A percentile compares a stretch with the other conserved stretches of the same genome.
phyloP scores from a whole-genome alignment of 92 coral and sea anemone species.

The Isaurus tuberculatus region DNA sequence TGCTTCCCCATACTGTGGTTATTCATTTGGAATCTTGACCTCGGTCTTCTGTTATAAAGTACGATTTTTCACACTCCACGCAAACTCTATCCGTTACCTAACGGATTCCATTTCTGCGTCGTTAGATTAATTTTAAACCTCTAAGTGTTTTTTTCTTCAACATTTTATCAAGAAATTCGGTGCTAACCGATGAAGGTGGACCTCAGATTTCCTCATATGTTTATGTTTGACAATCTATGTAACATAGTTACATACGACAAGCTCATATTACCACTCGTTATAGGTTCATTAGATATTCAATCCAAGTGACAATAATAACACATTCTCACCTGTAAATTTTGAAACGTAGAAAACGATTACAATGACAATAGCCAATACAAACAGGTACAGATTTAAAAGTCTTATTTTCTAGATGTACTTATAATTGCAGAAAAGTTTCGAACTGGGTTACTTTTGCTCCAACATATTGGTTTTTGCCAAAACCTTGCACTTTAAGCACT shows the following conservation, averaged over 20 bases:
- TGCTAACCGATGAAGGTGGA: background rate
- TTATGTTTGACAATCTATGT: slow-evolving; percentile 30
- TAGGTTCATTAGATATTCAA: slow-evolving; percentile 26
- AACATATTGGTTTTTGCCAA: background rate
- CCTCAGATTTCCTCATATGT: background rate
- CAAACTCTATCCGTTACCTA: background rate
- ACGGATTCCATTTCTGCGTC: background rate
- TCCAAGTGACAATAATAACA: background rate
- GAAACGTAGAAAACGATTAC: slow-evolving; percentile 8
- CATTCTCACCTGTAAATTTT: slow-evolving; percentile 30
- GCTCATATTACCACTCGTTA: background rate
- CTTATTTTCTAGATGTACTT: background rate
- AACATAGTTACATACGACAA: background rate
- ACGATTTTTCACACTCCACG: background rate
- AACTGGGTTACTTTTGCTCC: background rate
- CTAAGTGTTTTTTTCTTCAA: background rate
- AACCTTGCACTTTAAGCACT: background rate
- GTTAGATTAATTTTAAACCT: background rate
- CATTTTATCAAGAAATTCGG: background rate
- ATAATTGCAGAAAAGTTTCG: background rate
- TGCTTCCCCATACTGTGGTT: slow-evolving; percentile 32
- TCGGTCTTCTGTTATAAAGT: too few species aligned
- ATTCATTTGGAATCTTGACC: slow-evolving; percentile 9
- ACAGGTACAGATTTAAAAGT: background rate
- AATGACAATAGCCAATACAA: slow-evolving; percentile 26